Evolutionary conservation across 2,113 vertebrate genomes (phyloP), one percentile per base, ranked within the genome.

Genomic region (Eulemur macaco): DNA sequence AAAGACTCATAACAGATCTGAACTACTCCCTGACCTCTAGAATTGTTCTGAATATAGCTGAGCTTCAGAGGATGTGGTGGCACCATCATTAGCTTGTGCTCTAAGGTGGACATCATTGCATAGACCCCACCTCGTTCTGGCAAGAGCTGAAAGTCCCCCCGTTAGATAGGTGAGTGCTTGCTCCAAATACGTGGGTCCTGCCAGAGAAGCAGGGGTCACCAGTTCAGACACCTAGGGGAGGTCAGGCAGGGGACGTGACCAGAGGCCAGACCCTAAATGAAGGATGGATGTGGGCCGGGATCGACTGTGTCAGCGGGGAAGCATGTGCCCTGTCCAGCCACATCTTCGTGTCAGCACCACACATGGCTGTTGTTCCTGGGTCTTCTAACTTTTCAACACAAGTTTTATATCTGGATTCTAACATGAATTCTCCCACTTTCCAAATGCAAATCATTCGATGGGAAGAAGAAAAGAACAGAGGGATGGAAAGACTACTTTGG

Each of bases 21-120:
- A 60, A n/a, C 15, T n/a, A 27, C 11, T 2, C 11, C 18, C 5
- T 6, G 23, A 39, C 31, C n/a, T 64, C 63, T 52, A 25, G 37
- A 25, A 23, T n/a, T 17, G 31, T 25, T 39, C 4, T 0, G 31
- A 0, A 20, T 14, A 9, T 23, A 73, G 6, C 42, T 66, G 54
- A 14, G 31, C 34, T 34, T 37, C 0, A 0, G 58, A 34, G 85
- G 23, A 37, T 2, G 5, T 5, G 14, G 74, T 3, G 17, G n/a
- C 2, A 1, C 3, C 1, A 5, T 8, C 47, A 14, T 9, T 10
- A 25, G 23, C 12, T 3, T 3, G 18, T 3, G 31, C 13, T 50
- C 17, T 3, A 1, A 3, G 0, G 18, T 1, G 4, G 4, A 20
- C 69, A 6, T 29, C 0, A 0, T 0, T 14, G 56, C 25, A 1